phyloP scores from a whole-genome alignment of 2,797 vertebrate genomes.

The Pangasius larnaudii region DNA sequence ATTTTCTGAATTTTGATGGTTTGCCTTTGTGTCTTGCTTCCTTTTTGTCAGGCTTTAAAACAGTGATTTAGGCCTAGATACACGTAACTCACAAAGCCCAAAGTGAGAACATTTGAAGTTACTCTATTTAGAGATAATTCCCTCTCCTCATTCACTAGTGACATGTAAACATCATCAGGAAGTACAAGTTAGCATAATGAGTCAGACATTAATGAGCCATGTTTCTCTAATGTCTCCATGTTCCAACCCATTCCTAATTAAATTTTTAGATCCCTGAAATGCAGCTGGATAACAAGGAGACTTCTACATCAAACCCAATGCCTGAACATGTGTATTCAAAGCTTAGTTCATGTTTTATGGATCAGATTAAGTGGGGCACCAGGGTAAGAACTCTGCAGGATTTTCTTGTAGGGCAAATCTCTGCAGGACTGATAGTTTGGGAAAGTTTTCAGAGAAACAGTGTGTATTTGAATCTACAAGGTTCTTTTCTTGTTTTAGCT shows the following conservation, averaged over 20 bases:
- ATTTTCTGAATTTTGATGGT: neutral
- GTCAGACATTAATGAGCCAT: slow-evolving; percentile 49
- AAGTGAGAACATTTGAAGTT: neutral
- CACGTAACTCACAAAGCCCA: slow-evolving; percentile 11
- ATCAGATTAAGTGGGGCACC: slow-evolving; percentile 61
- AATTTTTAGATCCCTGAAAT: slow-evolving; percentile 37
- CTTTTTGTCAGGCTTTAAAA: slow-evolving; percentile 25
- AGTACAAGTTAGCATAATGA: slow-evolving; percentile 41
- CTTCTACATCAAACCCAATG: slow-evolving; percentile 28
- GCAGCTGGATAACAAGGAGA: slow-evolving; percentile 30
- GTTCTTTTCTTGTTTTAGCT: slow-evolving; percentile 18
- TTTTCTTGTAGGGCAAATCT: slow-evolving; percentile 32
- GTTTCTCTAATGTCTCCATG: slow-evolving; percentile 45
- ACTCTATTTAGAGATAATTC: slow-evolving; percentile 14
- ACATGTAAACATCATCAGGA: slow-evolving; percentile 46
- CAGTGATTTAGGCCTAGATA: slow-evolving; percentile 18
- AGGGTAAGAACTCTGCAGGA: slow-evolving; percentile 26
- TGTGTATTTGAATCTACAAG: slow-evolving; percentile 35
- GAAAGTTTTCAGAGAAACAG: slow-evolving; percentile 29
- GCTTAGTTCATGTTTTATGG: slow-evolving; percentile 73
- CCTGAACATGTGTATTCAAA: slow-evolving; percentile 60
- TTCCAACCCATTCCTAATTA: slow-evolving; percentile 44
- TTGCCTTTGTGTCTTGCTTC: neutral
- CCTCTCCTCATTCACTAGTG: slow-evolving; percentile 39
- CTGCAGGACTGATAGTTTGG: slow-evolving; percentile 27